Percentiles rank a stretch among this genome's conserved stretches.
phyloP scores from a whole-genome alignment of 2,113 vertebrate species.

The Candoia aspera region DNA sequence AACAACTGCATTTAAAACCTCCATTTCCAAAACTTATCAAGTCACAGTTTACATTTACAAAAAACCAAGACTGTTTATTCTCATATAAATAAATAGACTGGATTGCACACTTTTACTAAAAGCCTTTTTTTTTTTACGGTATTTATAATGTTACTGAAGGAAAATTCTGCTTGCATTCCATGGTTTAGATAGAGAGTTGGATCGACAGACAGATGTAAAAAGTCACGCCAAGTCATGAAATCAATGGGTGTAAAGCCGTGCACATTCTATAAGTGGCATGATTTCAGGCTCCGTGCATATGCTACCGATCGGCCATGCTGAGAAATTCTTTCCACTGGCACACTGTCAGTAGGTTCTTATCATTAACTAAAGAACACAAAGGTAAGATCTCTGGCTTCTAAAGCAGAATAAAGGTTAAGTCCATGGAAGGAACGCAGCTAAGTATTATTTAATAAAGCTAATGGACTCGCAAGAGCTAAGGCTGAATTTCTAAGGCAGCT shows the following conservation, averaged over 20 bases:
- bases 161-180: background rate
- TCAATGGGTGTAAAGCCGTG: background rate
- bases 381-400: slow-evolving; percentile 2
- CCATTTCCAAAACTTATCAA: background rate
- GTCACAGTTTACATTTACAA: background rate
- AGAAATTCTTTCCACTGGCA: background rate
- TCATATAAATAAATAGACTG: background rate
- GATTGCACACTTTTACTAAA: background rate
- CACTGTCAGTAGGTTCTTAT: background rate
- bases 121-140: background rate
- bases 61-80: background rate
- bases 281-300: background rate
- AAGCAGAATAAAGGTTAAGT: slow-evolving; percentile 21
- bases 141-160: no score
- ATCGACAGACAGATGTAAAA: background rate
- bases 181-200: background rate
- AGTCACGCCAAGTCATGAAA: background rate
- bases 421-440: background rate
- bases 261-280: background rate
- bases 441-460: background rate
- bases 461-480: background rate
- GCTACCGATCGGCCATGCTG: background rate
- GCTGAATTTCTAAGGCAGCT: background rate
- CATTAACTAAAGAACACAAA: slow-evolving; percentile 2
- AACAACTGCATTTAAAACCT: background rate